Evolutionary conservation across 2,888 invertebrate species (phyloP), one percentile per base, ranked within the genome.

Genomic region (Syritta pipiens): DNA sequence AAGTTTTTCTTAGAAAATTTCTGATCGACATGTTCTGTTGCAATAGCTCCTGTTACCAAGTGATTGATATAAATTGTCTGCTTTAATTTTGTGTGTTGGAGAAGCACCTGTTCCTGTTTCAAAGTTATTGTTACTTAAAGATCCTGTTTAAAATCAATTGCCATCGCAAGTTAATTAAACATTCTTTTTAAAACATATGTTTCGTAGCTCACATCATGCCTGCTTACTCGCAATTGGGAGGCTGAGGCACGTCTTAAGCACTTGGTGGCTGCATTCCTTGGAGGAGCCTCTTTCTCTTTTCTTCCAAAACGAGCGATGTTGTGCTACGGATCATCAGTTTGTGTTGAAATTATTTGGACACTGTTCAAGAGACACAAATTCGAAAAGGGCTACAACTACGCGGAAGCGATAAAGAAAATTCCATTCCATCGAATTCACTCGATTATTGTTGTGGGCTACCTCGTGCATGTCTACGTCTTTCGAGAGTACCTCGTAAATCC

Each of bases 241-340:
- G 14, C 12, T 0, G 55, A 62, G 28, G 40, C 10, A 0, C 44
- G 59, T 7, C 2, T 35, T 0, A 84, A 83, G 42, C 85, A 86
- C 67, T 40, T 83, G 0, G 1, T 83, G 14, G 83, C 86, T 3
- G 82, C 83, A n/a, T 85, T 86, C 57, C 14, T 86, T 0, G 84
- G 84, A 4, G 87, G 87, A 0, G 37, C 83, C 0, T 84, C 84
- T 4, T 87, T 82, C 48, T 40, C 81, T 4, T 83, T 84, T 26
- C 83, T 81, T 63, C 85, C 87, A 0, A 85, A 84, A 53, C 48
- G 82, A 3, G 82, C 83, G 0, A 59, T 86, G 2, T 67, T 86
- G 6, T 82, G 84, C 20, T 86, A 84, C 75, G 84, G 82, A 0
- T 10, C 85, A 4, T 57, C 85, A 12, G 74, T 84, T 32, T 77